Percentiles rank a stretch among this genome's conserved stretches.
These are phyloP conservation scores for Chaetorhynchus papuensis DNA, from an alignment of 2,113 vertebrate species.

Conservation along the genomic window DNA sequence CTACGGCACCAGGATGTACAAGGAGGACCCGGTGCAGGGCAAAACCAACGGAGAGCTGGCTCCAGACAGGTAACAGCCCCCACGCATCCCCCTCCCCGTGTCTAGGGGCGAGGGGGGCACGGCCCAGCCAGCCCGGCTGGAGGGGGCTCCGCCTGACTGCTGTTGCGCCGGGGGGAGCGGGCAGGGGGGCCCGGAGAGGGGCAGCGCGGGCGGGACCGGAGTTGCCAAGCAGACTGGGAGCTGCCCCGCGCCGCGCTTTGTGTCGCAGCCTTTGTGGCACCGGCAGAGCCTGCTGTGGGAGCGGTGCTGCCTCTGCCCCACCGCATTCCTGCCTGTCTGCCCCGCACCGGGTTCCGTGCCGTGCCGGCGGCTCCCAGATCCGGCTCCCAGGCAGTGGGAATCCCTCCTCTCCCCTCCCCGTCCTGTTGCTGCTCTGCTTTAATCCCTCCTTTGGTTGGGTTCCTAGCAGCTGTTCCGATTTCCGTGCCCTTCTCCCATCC, in stretches of 20 bases:
- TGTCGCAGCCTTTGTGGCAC: conserved; percentile 36
- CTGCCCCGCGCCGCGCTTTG: not conserved
- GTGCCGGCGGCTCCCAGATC: not conserved
- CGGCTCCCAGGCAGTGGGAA: conserved; percentile 22
- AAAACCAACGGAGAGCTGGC: conserved; percentile 67
- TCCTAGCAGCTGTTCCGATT: conserved; percentile 40
- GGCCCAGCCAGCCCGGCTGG: not conserved
- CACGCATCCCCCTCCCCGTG: fast-evolving
- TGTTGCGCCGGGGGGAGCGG: not conserved
- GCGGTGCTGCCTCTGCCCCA: conserved; percentile 28
- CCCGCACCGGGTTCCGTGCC: not conserved
- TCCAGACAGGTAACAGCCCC: conserved; percentile 71
- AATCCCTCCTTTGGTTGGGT: conserved; percentile 18
- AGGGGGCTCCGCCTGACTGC: conserved; percentile 22
- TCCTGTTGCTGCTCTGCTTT: not conserved
- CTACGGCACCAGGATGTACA: conserved; percentile 95
- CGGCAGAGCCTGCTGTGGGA: conserved; percentile 28
- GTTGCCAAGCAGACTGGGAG: conserved; percentile 27
- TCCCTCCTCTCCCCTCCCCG: not conserved
- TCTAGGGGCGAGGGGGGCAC: not conserved
- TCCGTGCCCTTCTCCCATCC: not conserved
- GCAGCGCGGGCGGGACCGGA: not conserved
- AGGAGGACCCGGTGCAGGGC: conserved; percentile 82
- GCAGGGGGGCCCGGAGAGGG: not conserved
- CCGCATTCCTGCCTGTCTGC: conserved; percentile 23